Base-by-base conservation (phyloP, 2,888 invertebrate genomes). In the Limnephilus lunatus region DNA sequence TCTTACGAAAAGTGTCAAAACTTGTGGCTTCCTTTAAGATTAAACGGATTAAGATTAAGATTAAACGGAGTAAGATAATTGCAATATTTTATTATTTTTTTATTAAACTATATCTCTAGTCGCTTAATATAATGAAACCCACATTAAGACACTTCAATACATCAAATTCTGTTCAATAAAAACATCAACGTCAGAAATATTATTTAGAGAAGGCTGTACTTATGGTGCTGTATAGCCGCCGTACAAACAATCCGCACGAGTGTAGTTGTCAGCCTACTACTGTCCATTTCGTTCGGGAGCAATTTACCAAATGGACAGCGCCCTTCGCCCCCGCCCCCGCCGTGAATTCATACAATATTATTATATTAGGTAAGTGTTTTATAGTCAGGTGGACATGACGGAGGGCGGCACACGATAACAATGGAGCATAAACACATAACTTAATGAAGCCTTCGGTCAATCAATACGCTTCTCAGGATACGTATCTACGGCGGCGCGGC, bases 291-390 rank as follows among this genome's bases (percentile, higher is more conserved):
- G 88, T 53, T 87, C 30, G 15, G 88, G 88, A 88, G 88, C 88
- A 88, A 88, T 88, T 35, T 68, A 88, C 30, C 9, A 88, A 88
- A 88, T 88, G 88, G 88, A 88, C 88, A 88, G 68, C 88, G 35
- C 88, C 35, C 30, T 15, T 80, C 68, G 30, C 68, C 88, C 88
- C 53, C 53, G 68, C 35, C 11, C 30, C 11, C 44, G 44, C 44
- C 44, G 44, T 44, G 39, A 5, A 44, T 11, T 12, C 12, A 44
- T 44, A 44, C 12, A 39, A 39, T 39, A 44, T n/a, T 82, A 82
- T 31, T 82, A 31, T 82, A 82, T 68, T 68, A 25, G n/a, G 31
- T n/a, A 19, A 11, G 68, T n/a, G 88, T 19, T 14, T 15, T n/a
- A 68, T 31, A 30, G 68, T 30, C 87, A 30, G 53, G 87, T 30